A percentile compares a stretch with the other conserved stretches of the same genome.
phyloP scores from a whole-genome alignment of 2,888 invertebrate species.

The Periphyllus acericola region DNA sequence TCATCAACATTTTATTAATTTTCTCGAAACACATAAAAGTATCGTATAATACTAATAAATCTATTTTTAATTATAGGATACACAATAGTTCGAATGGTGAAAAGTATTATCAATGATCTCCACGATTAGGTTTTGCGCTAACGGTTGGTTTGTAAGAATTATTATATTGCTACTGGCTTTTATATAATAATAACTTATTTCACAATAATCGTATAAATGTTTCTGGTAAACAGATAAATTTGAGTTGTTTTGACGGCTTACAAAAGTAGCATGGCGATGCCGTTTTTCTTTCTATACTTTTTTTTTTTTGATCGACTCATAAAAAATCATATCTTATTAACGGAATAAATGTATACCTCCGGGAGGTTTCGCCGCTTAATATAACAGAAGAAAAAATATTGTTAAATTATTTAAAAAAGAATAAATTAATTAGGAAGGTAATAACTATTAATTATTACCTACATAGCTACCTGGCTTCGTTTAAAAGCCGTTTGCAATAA shows the following conservation, averaged over 20 bases:
- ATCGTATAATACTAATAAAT: slow-evolving; percentile 4
- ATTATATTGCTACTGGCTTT: not conserved
- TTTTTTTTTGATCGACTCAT: not conserved
- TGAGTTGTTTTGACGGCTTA: not conserved
- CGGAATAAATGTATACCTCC: not conserved
- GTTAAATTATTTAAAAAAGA: not conserved
- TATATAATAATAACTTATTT: not conserved
- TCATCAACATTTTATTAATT: not conserved
- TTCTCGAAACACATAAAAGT: not conserved
- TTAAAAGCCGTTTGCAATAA: no score
- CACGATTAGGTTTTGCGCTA: not conserved
- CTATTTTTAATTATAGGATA: slow-evolving; percentile 8
- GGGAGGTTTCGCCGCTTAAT: not conserved
- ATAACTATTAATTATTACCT: not conserved
- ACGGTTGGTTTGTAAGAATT: not conserved
- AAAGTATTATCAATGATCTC: not conserved
- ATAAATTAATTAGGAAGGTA: not conserved
- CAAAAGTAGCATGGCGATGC: not conserved
- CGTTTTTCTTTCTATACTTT: not conserved
- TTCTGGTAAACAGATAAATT: not conserved
- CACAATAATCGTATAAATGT: not conserved
- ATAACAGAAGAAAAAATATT: not conserved
- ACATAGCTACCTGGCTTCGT: not conserved
- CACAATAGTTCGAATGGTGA: not conserved
- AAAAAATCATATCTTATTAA: not conserved